These are phyloP conservation scores for Oxyruncus cristatus DNA, from an alignment of 2,113 vertebrate species.

Conservation along the genomic window DNA sequence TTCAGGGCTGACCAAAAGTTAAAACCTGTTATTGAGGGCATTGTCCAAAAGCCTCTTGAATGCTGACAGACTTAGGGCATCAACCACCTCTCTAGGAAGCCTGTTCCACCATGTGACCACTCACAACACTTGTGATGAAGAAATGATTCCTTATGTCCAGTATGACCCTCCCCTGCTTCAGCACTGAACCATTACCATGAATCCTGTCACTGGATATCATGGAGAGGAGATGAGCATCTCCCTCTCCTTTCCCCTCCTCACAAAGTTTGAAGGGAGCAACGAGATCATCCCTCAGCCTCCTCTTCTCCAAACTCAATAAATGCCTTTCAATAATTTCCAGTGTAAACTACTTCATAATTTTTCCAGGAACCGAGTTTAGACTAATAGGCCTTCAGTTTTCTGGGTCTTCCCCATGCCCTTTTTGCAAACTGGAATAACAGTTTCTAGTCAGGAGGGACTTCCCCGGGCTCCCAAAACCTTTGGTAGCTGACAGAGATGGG, in stretches of 20 bases:
- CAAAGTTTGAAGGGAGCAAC: background rate
- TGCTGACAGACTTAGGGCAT: background rate
- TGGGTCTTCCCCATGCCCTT: background rate
- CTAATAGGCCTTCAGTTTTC: background rate
- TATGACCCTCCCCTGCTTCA: background rate
- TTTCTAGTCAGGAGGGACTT: background rate
- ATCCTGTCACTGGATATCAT: background rate
- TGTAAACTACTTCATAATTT: background rate
- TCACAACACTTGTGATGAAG: background rate
- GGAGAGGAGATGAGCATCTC: background rate
- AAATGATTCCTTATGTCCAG: background rate
- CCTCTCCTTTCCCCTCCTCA: background rate
- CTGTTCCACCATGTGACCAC: background rate
- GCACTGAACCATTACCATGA: accelerated
- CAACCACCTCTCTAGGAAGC: accelerated
- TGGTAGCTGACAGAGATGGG: background rate
- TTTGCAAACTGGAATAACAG: background rate
- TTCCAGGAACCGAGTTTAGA: background rate
- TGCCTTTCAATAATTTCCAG: background rate
- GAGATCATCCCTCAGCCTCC: too few relatives aligned
- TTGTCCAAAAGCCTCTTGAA: background rate
- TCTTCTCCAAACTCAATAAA: background rate
- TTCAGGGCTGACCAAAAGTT: background rate
- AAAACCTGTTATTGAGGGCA: background rate
- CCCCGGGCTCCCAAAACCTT: background rate